Conservation (phyloP, 2,888 invertebrate species). For the Leptogaster cylindrica region DNA sequence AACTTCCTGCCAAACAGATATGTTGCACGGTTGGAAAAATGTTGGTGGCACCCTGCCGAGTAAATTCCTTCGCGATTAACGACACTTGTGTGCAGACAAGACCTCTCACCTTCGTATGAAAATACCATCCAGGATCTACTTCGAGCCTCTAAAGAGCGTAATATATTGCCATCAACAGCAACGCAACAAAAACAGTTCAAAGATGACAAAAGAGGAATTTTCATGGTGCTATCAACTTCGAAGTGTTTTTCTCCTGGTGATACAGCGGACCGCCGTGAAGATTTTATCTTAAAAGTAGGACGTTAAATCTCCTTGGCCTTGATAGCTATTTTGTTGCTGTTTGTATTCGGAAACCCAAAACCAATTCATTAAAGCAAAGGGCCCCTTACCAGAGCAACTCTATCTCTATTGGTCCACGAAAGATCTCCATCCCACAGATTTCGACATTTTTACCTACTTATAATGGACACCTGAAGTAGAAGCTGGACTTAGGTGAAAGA, state of each 20-base stretch:
- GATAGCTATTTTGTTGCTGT: slow-evolving; percentile 41
- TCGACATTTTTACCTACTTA: slow-evolving; percentile 33
- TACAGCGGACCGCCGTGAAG: slow-evolving; percentile 44
- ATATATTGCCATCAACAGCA: slow-evolving; percentile 45
- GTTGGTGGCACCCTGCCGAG: slow-evolving; percentile 43
- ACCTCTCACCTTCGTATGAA: slow-evolving; percentile 35
- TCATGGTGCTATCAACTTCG: slow-evolving; percentile 37
- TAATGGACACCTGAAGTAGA: slow-evolving; percentile 20
- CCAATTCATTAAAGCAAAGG: slow-evolving; percentile 29
- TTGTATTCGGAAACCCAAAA: slow-evolving; percentile 40
- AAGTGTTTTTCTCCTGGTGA: slow-evolving; percentile 29
- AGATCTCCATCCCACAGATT: slow-evolving; percentile 19
- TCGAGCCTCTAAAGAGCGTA: slow-evolving; percentile 29
- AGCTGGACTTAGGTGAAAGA: slow-evolving; percentile 36
- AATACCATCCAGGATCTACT: slow-evolving; percentile 30
- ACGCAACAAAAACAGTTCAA: slow-evolving; percentile 40
- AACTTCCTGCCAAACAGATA: slow-evolving; percentile 14
- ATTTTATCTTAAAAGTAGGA: slow-evolving; percentile 42
- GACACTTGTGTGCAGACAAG: slow-evolving; percentile 41
- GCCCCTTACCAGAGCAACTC: slow-evolving; percentile 27
- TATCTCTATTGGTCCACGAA: slow-evolving; percentile 34
- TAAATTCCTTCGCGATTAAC: slow-evolving; percentile 46
- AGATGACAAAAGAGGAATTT: slow-evolving; percentile 45
- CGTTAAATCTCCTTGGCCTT: slow-evolving; percentile 42
- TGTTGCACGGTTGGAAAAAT: slow-evolving; percentile 40